Base-by-base conservation (phyloP, 1,140 invertebrate genomes). In the Elymnias hypermnestra region DNA sequence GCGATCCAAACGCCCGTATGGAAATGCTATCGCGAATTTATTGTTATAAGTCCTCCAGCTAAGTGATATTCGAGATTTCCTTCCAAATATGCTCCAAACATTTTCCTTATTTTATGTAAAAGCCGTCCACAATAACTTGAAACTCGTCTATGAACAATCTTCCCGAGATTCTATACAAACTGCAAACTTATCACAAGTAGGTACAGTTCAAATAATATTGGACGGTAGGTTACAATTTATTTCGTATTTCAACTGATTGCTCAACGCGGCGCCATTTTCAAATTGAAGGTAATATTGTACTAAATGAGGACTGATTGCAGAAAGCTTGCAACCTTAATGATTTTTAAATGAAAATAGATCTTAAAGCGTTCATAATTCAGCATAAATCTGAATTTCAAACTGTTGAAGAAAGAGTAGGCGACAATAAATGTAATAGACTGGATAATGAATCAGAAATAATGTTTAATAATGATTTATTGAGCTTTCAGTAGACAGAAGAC, bases 31-130 rank as follows among this genome's bases (percentile, higher is more conserved):
- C 68, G 58, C 51, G 53, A 77, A 83, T 82, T 83, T 83, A 82
- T 83, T 76, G 77, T 75, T 81, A 81, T 76, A 75, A 74, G 70
- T 68, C 71, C 64, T 65, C 69, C 49, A 39, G 63, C 72, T 83
- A 83, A 83, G 79, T 83, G 77, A 83, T 83, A 79, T 78, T 75
- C 77, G 52, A 74, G 72, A 79, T 81, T 81, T 76, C 57, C 59
- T 66, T 50, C 47, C 43, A 61, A 75, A 83, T 77, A 71, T 72
- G 73, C 67, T 69, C 23, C 53, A 25, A 59, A 48, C 57, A 50
- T 70, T 76, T 67, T 67, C 69, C 69, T 63, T 68, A 60, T 72
- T 62, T 69, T 57, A 62, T 61, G 53, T 45, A 57, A 56, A 60
- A 57, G 33, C 37, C 28, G 15, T 47, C 70, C 65, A 70, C 29